These are phyloP conservation scores for Corythaixoides concolor DNA, from an alignment of 2,113 vertebrate species.

Conservation along the genomic window DNA sequence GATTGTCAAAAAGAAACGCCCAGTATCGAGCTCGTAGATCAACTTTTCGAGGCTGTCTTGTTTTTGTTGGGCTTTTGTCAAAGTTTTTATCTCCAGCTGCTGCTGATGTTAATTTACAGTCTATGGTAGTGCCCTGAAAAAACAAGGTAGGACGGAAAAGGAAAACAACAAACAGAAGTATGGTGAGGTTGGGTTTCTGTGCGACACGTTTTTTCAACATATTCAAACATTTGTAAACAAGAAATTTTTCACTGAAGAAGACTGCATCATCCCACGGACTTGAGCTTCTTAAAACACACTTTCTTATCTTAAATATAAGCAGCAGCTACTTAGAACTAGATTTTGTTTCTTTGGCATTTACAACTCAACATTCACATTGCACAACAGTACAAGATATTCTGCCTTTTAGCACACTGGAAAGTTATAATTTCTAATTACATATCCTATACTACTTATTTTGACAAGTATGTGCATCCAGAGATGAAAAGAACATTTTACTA, in stretches of 20 bases:
- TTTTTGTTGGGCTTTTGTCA: slow-evolving; percentile 95
- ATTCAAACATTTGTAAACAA: background rate
- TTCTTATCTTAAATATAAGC: background rate
- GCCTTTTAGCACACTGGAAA: background rate
- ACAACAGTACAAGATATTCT: background rate
- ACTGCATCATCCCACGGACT: background rate
- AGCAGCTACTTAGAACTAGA: background rate
- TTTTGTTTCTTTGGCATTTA: background rate
- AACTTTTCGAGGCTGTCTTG: slow-evolving; percentile 90
- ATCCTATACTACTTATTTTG: background rate
- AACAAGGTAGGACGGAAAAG: background rate
- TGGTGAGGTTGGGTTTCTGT: background rate
- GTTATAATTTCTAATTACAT: background rate
- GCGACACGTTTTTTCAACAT: background rate
- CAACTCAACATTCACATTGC: background rate
- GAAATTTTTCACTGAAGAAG: background rate
- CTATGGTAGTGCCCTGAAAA: slow-evolving; percentile 77
- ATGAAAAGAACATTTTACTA: background rate
- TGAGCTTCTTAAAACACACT: background rate
- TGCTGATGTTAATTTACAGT: slow-evolving; percentile 80
- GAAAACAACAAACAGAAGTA: background rate
- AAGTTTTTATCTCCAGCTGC: slow-evolving; percentile 84
- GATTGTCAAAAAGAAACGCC: slow-evolving; percentile 98
- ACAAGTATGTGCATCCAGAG: background rate
- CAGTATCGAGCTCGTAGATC: slow-evolving; percentile 95